Evolutionary conservation across 2,888 invertebrate species (phyloP).

Genomic region (Nycteola revayana): DNA sequence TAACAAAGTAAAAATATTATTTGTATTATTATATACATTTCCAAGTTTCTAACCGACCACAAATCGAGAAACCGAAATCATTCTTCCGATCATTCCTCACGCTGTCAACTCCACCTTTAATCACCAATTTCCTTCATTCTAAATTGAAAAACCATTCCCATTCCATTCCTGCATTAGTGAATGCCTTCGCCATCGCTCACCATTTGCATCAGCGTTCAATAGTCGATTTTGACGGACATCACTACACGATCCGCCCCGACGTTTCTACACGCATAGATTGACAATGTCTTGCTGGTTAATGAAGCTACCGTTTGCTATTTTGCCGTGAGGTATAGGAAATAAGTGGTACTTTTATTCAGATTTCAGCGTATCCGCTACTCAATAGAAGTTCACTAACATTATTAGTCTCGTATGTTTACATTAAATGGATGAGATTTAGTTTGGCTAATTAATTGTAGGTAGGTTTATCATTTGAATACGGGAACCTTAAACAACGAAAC

Average conservation of each 20-base stretch:
- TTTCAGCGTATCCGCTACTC: conserved; percentile 3
- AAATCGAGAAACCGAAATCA: not conserved
- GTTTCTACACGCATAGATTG: conserved; percentile 56
- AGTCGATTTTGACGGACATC: conserved; percentile 59
- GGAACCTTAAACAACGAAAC: too few relatives aligned
- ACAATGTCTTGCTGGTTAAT: conserved; percentile 61
- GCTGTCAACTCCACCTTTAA: not conserved
- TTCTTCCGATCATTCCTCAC: not conserved
- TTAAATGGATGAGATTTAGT: too few relatives aligned
- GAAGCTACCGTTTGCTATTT: conserved; percentile 46
- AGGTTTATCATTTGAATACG: too few relatives aligned
- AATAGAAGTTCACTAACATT: too few relatives aligned
- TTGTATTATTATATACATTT: too few relatives aligned
- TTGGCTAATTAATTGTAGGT: too few relatives aligned
- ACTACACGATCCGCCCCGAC: conserved; percentile 45
- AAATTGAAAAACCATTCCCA: conserved; percentile 2
- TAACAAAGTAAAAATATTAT: too few relatives aligned
- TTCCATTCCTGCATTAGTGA: conserved; percentile 25
- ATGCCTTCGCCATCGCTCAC: conserved; percentile 37
- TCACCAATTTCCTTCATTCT: not conserved
- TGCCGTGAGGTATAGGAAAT: conserved; percentile 38
- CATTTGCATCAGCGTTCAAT: conserved; percentile 46
- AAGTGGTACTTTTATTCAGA: conserved; percentile 11
- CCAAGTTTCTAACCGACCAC: too few relatives aligned
- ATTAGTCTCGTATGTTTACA: too few relatives aligned